A percentile compares a stretch with the other conserved stretches of the same genome.
Conservation (phyloP, 35 echinoderm and acorn worm species). For the Holothuria glaberrima region DNA sequence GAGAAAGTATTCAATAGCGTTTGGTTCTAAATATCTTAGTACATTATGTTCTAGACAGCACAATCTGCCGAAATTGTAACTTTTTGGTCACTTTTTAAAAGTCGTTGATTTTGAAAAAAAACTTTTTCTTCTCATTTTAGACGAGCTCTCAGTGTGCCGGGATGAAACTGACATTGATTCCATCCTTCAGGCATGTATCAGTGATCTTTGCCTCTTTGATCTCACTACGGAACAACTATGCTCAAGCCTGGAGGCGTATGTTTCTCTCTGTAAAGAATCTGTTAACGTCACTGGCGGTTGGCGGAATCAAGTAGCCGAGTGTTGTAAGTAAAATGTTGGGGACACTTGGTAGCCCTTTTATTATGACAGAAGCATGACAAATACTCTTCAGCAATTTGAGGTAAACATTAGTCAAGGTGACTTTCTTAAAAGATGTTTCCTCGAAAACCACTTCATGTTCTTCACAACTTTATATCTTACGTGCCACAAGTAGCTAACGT, state of each 20-base stretch:
- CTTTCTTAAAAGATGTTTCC: background rate
- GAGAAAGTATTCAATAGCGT: too few relatives aligned
- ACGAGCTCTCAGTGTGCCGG: slow-evolving; percentile 12
- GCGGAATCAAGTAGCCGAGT: slow-evolving; percentile 39
- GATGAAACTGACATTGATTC: background rate
- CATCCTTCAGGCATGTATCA: slow-evolving; percentile 62
- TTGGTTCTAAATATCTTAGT: too few relatives aligned
- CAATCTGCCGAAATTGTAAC: too few relatives aligned
- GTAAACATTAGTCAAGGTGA: background rate
- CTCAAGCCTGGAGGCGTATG: slow-evolving; percentile 52
- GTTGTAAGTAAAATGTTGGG: slow-evolving; percentile 39
- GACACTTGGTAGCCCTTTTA: background rate
- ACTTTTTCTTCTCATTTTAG: background rate
- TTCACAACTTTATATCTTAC: too few relatives aligned
- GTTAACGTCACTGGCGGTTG: slow-evolving; percentile 1
- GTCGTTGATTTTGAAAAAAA: too few relatives aligned
- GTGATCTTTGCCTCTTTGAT: slow-evolving; percentile 53
- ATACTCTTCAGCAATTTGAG: background rate
- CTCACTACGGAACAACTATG: slow-evolving; percentile 34
- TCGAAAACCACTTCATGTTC: background rate
- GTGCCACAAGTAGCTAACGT: too few relatives aligned
- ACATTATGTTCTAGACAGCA: too few relatives aligned
- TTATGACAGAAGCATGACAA: background rate
- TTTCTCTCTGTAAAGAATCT: slow-evolving; percentile 20
- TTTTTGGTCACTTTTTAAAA: too few relatives aligned